Evolutionary conservation across 2,113 vertebrate genomes (phyloP), one percentile per base, ranked within the genome.

Genomic region (Albula goreensis): DNA sequence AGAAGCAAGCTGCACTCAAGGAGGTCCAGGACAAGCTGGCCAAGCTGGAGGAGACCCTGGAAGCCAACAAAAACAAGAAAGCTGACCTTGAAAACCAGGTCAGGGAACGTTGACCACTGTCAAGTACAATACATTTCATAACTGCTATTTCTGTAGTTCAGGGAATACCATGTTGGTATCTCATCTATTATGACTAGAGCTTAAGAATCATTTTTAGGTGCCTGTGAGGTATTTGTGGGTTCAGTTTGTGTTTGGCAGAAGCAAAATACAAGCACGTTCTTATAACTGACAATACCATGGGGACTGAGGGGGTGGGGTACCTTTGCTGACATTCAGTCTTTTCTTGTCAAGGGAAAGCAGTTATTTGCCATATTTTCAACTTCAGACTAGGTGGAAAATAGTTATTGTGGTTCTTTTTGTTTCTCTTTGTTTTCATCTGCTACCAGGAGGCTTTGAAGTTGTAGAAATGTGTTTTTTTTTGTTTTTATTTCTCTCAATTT

Each of bases 31-130:
- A 95, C 84, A 96, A 98, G 90, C 85, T 97, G 79, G 89, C 93
- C 81, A 92, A 93, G 90, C 95, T 98, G 80, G 94, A 97, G 77
- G 85, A 94, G 51, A 96, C 93, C 2, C 89, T 97, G 8, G 94
- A 97, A 56, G 88, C 94, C 41, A 97, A 98, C 91, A 97, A 97
- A 83, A 95, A 93, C 80, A 97, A 97, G 91, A 97, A 99, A 89
- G 94, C 93, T 56, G 95, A 97, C 56, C 90, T 97, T 53, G 96
- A 98, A 92, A 96, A 95, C 90, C 96, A 98, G 96, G 97, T 98
- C 86, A 70, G 90, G 77, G 31, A 53, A 2, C 49, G 13, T 48
- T 13, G 31, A 77, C 70, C 25, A 11, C 25, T 77, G 19, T 48
- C 19, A 11, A 31, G 41, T n/a, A 31, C 25, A n/a, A 48, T 66